Evolutionary conservation across 2,113 vertebrate species (phyloP).

Genomic region (Castor canadensis): DNA sequence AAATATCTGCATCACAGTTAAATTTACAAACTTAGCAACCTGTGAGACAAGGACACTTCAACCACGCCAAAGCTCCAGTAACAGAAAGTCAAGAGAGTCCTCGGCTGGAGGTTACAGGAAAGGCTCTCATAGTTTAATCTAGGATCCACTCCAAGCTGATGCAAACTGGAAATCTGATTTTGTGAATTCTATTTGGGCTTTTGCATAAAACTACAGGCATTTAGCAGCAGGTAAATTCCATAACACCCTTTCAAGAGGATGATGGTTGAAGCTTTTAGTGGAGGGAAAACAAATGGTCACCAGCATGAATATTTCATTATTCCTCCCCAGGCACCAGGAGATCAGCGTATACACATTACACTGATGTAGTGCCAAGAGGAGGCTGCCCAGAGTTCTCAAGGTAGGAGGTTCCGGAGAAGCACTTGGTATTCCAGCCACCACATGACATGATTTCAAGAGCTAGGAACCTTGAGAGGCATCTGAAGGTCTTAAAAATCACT

Average conservation of each 20-base stretch:
- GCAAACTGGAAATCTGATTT: constrained; percentile 34
- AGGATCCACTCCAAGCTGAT: constrained; percentile 4
- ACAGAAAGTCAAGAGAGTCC: not conserved
- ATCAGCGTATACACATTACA: constrained; percentile 58
- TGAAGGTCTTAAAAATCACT: constrained; percentile 60
- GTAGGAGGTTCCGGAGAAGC: constrained; percentile 50
- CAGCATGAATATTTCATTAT: constrained; percentile 68
- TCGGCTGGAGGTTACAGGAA: not conserved
- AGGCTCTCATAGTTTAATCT: not conserved
- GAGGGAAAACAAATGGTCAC: constrained; percentile 62
- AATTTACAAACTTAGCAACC: not conserved
- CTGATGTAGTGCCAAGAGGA: not conserved
- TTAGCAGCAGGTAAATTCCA: constrained; percentile 56
- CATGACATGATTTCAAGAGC: constrained; percentile 61
- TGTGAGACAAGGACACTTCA: not conserved
- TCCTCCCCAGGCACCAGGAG: constrained; percentile 38
- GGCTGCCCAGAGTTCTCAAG: constrained; percentile 20
- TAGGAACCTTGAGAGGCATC: constrained; percentile 64
- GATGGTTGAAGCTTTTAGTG: constrained; percentile 62
- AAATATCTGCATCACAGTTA: not conserved
- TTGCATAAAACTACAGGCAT: constrained; percentile 29
- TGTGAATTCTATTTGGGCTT: not conserved
- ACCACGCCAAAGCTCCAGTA: not conserved
- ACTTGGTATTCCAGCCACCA: constrained; percentile 68
- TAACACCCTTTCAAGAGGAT: constrained; percentile 56